Base-by-base conservation (phyloP, 1,140 invertebrate genomes). In the Caenorhabditis latens region DNA sequence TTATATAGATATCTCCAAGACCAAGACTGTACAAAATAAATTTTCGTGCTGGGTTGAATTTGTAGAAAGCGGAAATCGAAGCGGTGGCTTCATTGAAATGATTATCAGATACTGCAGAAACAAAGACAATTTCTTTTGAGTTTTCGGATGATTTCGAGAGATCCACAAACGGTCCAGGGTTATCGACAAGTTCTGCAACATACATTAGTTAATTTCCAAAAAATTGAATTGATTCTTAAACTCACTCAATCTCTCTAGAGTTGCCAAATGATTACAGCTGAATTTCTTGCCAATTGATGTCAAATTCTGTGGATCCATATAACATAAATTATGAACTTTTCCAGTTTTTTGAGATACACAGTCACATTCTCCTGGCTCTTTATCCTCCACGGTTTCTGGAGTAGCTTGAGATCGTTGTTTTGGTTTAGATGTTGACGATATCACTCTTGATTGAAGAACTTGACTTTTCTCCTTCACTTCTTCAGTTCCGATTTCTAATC, bases 261-360 rank as follows among this genome's bases (percentile, higher is more conserved):
- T 79, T 14, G 13, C 42, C 71, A 79, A 79, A 79, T 24, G 43
- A 21, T 42, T 40, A 79, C 71, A 79, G n/a, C 19, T n/a, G n/a
- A 79, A 79, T 11, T 79, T 53, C 40, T 24, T 79, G 4, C 71
- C 71, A 24, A 79, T 50, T n/a, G 71, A 79, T 21, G 71, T 50
- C 46, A 13, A n/a, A 53, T 79, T 79, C 13, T 79, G 71, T 24
- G 71, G 71, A 14, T 79, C 71, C 43, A 13, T 50, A 50, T 79
- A 79, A 13, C 71, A 79, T 7, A 79, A 79, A 32, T 79, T 79
- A n/a, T 79, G 19, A 9, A 46, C 4, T 48, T 79, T 48, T 24
- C 71, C 71, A 53, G 71, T 50, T 24, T 48, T 79, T 50, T 79
- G 13, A 13, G 71, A 79, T 48, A 24, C 42, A 53, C 71, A 79